These are phyloP conservation scores for Tetramorium alpestre DNA, from an alignment of 1,140 invertebrate genomes.

Conservation along the genomic window DNA sequence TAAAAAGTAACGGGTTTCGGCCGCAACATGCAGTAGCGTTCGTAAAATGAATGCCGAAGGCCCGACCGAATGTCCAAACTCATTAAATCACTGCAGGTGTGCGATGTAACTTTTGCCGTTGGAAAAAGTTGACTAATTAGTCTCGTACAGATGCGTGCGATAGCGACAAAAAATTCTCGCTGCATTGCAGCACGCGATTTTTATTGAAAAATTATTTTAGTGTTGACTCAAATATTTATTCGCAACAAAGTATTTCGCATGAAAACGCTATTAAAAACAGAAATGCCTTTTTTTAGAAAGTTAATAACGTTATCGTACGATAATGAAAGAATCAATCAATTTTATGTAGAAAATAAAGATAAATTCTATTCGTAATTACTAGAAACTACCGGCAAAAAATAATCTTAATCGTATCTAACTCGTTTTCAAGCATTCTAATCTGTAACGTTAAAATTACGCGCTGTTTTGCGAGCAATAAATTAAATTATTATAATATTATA, in stretches of 20 bases:
- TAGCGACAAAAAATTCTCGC: constrained; percentile 33
- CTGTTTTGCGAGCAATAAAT: not conserved
- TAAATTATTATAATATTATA: constrained; percentile 9
- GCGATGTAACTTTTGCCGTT: constrained; percentile 45
- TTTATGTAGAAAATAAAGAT: not conserved
- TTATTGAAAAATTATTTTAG: constrained; percentile 24
- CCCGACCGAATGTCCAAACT: constrained; percentile 32
- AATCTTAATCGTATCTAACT: not conserved
- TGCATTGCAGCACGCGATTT: constrained; percentile 15
- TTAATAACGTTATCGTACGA: not conserved
- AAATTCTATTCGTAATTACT: not conserved
- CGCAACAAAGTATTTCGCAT: not conserved
- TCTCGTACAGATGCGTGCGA: constrained; percentile 24
- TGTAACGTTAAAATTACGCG: not conserved
- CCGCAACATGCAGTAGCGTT: not conserved
- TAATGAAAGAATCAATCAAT: not conserved
- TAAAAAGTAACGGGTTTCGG: constrained; percentile 1
- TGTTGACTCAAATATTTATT: not conserved
- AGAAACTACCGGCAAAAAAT: not conserved
- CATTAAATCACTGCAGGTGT: constrained; percentile 60
- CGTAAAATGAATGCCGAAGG: constrained; percentile 29
- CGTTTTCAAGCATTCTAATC: not conserved
- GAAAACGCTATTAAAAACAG: not conserved
- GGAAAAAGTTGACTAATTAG: constrained; percentile 59
- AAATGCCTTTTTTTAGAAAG: not conserved